Conservation (phyloP, 2,888 invertebrate species). For the Vesta saturnalis region DNA sequence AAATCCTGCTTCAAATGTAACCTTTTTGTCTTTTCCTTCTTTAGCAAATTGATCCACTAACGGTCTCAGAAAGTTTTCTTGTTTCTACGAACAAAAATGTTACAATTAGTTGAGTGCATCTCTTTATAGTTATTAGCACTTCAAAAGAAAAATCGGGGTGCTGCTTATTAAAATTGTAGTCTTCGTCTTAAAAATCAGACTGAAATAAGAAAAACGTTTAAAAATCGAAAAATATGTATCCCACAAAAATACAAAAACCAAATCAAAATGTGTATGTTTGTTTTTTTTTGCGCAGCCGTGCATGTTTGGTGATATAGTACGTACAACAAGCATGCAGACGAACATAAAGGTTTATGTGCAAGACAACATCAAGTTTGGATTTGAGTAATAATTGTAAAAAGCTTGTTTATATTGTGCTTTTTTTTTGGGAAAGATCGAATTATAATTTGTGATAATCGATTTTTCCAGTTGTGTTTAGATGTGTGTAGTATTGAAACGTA, state of each 20-base stretch:
- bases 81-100: slow-evolving; percentile 74
- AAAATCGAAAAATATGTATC: slow-evolving; percentile 46
- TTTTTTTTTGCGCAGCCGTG: background rate
- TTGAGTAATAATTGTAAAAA: background rate
- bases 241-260: slow-evolving; percentile 46
- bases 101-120: slow-evolving; percentile 18
- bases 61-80: slow-evolving; percentile 93
- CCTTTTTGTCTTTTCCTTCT: slow-evolving; percentile 96
- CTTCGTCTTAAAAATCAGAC: slow-evolving; percentile 53
- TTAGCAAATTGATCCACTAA: slow-evolving; percentile 93
- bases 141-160: slow-evolving; percentile 43
- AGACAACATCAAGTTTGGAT: slow-evolving; percentile 30
- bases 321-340: slow-evolving; percentile 29
- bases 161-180: slow-evolving; percentile 39
- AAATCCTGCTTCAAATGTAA: slow-evolving; percentile 93
- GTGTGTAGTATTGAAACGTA: slow-evolving; percentile 5
- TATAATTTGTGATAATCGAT: background rate
- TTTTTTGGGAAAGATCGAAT: slow-evolving; percentile 20
- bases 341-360: slow-evolving; percentile 23
- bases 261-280: background rate
- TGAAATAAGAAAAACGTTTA: slow-evolving; percentile 51
- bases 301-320: slow-evolving; percentile 9
- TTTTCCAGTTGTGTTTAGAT: slow-evolving; percentile 2
- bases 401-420: slow-evolving; percentile 1
- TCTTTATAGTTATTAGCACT: slow-evolving; percentile 2